Percentiles rank a stretch among this genome's conserved stretches.
These are phyloP conservation scores for Pocillopora grandis DNA, from an alignment of 92 coral and sea anemone species.

Conservation along the genomic window DNA sequence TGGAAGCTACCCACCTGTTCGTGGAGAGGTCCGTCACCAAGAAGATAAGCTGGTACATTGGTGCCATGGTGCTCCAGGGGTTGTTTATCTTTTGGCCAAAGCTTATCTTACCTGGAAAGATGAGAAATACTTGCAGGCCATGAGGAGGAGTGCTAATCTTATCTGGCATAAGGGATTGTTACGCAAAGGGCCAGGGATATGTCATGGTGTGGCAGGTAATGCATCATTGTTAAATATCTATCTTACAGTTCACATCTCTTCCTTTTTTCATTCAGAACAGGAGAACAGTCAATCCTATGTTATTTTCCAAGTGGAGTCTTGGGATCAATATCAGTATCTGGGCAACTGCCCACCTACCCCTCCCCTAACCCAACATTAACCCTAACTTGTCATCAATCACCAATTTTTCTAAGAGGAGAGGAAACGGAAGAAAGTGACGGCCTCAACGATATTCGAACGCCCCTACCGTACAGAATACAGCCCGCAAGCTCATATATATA, in stretches of 20 bases:
- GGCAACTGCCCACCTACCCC: no score
- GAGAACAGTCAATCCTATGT: neutral
- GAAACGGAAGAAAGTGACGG: no score
- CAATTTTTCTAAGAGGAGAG: no score
- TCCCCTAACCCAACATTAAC: no score
- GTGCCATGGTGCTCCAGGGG: constrained; percentile 99
- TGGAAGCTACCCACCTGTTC: constrained; percentile 88
- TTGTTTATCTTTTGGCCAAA: constrained; percentile 85
- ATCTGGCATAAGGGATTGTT: constrained; percentile 87
- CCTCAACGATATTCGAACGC: no score
- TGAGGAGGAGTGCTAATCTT: constrained; percentile 84
- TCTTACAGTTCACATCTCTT: neutral
- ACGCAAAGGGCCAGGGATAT: constrained; percentile 93
- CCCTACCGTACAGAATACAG: no score
- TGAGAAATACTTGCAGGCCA: constrained; percentile 85
- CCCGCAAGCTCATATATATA: no score
- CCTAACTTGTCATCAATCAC: no score
- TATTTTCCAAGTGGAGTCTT: no score
- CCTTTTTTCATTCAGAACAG: neutral
- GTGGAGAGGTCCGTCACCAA: constrained; percentile 52
- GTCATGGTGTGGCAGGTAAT: constrained; percentile 96
- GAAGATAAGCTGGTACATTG: constrained; percentile 82
- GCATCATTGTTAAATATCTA: neutral
- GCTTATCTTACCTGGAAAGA: constrained; percentile 91
- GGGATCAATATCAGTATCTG: no score